Conservation (phyloP, 1,140 invertebrate species). For the Carposina sasakii region DNA sequence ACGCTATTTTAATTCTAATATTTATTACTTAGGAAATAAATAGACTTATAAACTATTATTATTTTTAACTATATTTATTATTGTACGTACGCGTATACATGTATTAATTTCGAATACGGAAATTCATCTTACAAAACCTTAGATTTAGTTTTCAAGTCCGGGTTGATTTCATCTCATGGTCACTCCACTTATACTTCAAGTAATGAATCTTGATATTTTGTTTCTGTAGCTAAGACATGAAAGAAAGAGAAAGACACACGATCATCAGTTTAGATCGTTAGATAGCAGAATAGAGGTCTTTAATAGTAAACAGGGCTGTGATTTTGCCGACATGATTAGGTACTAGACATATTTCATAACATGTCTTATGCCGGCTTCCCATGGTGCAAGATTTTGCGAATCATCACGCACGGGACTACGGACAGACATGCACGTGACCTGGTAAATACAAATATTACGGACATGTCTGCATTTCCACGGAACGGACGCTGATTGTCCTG, state of each 20-base stretch:
- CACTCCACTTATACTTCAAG: background rate
- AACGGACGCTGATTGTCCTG: too few relatives aligned
- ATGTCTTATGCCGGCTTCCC: too few relatives aligned
- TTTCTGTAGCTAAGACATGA: background rate
- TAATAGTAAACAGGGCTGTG: too few relatives aligned
- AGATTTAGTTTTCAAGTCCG: background rate
- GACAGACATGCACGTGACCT: too few relatives aligned
- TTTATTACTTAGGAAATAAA: constrained; percentile 32
- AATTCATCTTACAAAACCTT: constrained; percentile 21
- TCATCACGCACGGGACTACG: too few relatives aligned
- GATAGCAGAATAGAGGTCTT: too few relatives aligned
- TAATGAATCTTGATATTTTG: background rate
- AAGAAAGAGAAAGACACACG: background rate
- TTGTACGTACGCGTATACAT: constrained; percentile 70
- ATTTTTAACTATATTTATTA: constrained; percentile 57
- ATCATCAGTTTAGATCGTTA: background rate
- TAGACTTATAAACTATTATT: constrained; percentile 22
- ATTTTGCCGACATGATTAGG: too few relatives aligned
- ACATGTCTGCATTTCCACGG: too few relatives aligned
- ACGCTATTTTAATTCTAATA: constrained; percentile 33
- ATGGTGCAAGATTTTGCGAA: too few relatives aligned
- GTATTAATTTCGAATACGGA: constrained; percentile 56
- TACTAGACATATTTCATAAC: too few relatives aligned
- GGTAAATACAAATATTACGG: too few relatives aligned
- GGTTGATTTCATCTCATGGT: constrained; percentile 1